Conservation (phyloP, 2,113 vertebrate genomes). For the Hyaena hyaena region DNA sequence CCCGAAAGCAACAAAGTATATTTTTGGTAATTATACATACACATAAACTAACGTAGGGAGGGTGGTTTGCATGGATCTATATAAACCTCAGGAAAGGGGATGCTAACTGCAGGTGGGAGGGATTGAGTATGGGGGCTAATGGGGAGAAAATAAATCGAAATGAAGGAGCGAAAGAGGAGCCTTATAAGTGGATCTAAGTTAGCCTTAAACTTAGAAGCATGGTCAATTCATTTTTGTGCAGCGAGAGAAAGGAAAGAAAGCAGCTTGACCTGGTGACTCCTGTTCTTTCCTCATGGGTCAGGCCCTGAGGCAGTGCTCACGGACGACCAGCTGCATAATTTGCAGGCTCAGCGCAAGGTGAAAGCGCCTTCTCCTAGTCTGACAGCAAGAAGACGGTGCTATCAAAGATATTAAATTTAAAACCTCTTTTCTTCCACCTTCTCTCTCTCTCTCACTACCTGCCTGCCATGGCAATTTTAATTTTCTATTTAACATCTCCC, state of each 20-base stretch:
- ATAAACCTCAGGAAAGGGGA: background rate
- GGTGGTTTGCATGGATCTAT: too few relatives aligned
- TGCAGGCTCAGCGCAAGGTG: fast-evolving
- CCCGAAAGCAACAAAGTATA: background rate
- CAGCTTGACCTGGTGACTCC: background rate
- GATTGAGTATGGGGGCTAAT: background rate
- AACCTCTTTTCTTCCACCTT: too few relatives aligned
- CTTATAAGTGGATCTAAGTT: background rate
- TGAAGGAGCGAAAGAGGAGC: background rate
- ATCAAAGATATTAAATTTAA: background rate
- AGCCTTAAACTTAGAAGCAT: background rate
- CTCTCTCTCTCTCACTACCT: background rate
- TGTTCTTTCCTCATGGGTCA: background rate
- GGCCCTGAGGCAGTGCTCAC: background rate
- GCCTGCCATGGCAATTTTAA: background rate
- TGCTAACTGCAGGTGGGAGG: background rate
- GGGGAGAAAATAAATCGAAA: background rate
- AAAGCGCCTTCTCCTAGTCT: background rate
- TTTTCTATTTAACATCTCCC: background rate
- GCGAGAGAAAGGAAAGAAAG: background rate
- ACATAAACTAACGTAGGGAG: fast-evolving
- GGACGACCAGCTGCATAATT: too few relatives aligned
- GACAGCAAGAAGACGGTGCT: background rate
- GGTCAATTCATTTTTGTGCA: background rate
- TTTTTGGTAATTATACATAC: background rate